Percentiles rank a stretch among this genome's conserved stretches.
phyloP scores from a whole-genome alignment of 2,113 vertebrate species.

The Gobiocypris rarus region DNA sequence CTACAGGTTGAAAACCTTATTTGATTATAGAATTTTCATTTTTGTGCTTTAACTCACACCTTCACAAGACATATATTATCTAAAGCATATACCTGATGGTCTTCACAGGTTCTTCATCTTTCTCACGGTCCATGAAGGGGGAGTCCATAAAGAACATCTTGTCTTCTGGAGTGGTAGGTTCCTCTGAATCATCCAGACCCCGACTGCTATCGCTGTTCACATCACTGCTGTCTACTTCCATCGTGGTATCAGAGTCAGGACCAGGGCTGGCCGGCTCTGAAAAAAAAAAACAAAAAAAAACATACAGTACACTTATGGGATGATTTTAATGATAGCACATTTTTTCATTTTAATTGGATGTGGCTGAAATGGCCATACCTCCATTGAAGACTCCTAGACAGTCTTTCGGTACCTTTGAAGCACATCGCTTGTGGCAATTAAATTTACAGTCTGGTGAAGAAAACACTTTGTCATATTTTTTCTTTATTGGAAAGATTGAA shows the following conservation, averaged over 20 bases:
- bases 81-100: conserved; percentile 85
- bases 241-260: conserved; percentile 90
- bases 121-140: conserved; percentile 87
- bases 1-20: too few species aligned
- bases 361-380: conserved; percentile 74
- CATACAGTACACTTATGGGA: neutral
- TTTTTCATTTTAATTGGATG: neutral
- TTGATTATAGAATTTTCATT: too few species aligned
- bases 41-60: too few species aligned
- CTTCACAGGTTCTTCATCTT: conserved; percentile 92
- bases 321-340: neutral
- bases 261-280: conserved; percentile 90
- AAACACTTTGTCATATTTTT: neutral
- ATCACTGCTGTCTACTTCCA: conserved; percentile 93
- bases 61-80: too few species aligned
- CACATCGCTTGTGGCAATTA: conserved; percentile 97
- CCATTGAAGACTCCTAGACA: conserved; percentile 95
- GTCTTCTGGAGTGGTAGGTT: conserved; percentile 91
- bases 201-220: conserved; percentile 84
- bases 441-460: conserved; percentile 89
- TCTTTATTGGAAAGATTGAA: neutral
- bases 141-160: conserved; percentile 95
- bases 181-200: conserved; percentile 88
- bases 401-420: conserved; percentile 95
- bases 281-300: too few species aligned